Evolutionary conservation across 2,797 vertebrate species (phyloP).

Genomic region (Pipistrellus nathusii): DNA sequence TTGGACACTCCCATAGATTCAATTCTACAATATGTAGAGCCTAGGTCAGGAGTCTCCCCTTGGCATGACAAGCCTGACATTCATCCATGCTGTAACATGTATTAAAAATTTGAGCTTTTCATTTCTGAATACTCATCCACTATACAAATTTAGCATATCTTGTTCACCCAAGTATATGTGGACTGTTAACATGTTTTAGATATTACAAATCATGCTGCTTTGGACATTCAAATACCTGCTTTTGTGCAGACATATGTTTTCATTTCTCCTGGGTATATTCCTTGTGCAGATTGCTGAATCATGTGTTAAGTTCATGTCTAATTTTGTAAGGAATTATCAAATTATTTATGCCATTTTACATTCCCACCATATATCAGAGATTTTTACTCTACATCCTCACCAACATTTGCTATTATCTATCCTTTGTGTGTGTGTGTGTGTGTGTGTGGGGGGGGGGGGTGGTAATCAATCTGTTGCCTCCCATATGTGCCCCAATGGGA

Average conservation of each 20-base stretch:
- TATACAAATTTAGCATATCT: neutral
- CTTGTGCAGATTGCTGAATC: neutral
- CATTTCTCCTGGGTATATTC: neutral
- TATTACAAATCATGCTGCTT: neutral
- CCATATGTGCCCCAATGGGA: neutral
- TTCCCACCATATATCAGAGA: neutral
- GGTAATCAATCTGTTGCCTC: neutral
- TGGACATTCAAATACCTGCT: neutral
- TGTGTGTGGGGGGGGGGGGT: too few relatives aligned
- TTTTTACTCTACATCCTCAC: neutral
- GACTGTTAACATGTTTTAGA: neutral
- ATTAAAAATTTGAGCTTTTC: neutral
- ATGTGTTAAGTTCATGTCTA: neutral
- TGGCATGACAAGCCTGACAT: neutral
- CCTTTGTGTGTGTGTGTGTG: neutral
- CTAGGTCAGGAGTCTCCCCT: neutral
- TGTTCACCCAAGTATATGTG: too few relatives aligned
- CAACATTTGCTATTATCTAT: neutral
- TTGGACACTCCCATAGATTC: neutral
- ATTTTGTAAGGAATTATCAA: neutral
- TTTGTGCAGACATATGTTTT: neutral
- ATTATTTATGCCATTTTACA: neutral
- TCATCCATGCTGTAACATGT: neutral
- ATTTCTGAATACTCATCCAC: neutral
- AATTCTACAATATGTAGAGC: neutral